Base-by-base conservation (phyloP, 2,888 invertebrate species). In the Ectemnius cavifrons region DNA sequence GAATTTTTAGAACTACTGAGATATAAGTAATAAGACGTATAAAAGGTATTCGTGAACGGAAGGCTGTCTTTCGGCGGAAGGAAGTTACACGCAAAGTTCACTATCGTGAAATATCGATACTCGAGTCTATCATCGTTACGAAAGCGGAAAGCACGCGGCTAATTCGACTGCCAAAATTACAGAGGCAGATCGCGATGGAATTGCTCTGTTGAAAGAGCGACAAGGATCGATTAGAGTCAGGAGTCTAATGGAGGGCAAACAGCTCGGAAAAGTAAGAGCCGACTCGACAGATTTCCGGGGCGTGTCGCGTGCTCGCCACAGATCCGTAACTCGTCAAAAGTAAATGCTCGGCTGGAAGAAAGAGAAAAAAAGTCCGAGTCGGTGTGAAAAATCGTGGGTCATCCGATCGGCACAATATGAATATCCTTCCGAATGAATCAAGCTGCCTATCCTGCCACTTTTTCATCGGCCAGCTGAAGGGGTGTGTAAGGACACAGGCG, bases 371-470 rank as follows among this genome's bases (percentile, higher is more conserved):
- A 64, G 61, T 56, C 18, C 58, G 13, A 20, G 8, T 13, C 2
- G 56, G 8, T 11, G 60, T 78, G 79, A 81, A 71, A 74, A 81
- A 81, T 81, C 57, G 66, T 49, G 11, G 67, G 60, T 71, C 62
- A 57, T 69, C 67, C 47, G 66, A 45, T 57, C 68, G 66, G 14
- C 71, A 59, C 65, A 65, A 77, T 77, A 79, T 77, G 81, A 81
- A 81, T 75, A 79, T 75, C 77, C 74, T 67, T 77, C 68, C 73
- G 73, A 81, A 78, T 77, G 81, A 81, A 81, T 81, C 82, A 81
- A 79, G 61, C 61, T 67, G 49, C 59, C 47, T 81, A 75, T 74
- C 75, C 69, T 37, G 62, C 68, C 70, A 61, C 71, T 81, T 81
- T 81, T 82, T 82, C 81, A 82, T 62, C 18, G 23, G 63, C 37